Evolutionary conservation across 2,888 invertebrate genomes (phyloP), one percentile per base, ranked within the genome.

Genomic region (Timandra comae): DNA sequence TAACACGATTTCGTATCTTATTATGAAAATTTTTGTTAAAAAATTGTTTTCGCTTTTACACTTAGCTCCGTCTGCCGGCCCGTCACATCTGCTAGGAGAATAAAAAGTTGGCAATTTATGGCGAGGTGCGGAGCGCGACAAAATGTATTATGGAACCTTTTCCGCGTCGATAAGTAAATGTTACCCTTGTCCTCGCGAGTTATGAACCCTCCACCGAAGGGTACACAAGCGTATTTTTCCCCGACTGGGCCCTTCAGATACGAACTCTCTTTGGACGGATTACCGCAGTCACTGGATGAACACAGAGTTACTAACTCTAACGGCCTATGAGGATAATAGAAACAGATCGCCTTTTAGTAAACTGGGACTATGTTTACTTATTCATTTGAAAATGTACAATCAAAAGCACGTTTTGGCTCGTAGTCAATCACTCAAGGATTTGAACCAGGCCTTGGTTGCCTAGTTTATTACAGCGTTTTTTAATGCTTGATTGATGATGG

Each of bases 91-190:
- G 58, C 41, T 47, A 43, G 52, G 54, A 54, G 62, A 66, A 71
- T 65, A 74, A 75, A 71, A 72, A 63, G 54, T 63, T 56, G 44
- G 39, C 56, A 55, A 62, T 62, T 62, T 57, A 56, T 62, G 52
- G 44, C 43, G 54, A 56, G 61, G 56, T 52, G 54, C 46, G 53
- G 57, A 57, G 62, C 58, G 57, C 61, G 57, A 59, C 57, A 54
- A 63, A 74, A 76, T 73, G 67, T 72, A 76, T 77, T 71, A 74
- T 65, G 60, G 59, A 63, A 70, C 72, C 72, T 73, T 73, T 80
- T 77, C 71, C 73, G 66, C 71, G 68, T 71, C 79, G 75, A 78
- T 79, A 80, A 80, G 78, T 76, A 79, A 80, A 80, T 73, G 75
- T 72, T 74, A 71, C 75, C 74, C 73, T 65, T 71, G 75, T 77